phyloP scores from a whole-genome alignment of 2,888 invertebrate species.

The Conchocele bisecta region DNA sequence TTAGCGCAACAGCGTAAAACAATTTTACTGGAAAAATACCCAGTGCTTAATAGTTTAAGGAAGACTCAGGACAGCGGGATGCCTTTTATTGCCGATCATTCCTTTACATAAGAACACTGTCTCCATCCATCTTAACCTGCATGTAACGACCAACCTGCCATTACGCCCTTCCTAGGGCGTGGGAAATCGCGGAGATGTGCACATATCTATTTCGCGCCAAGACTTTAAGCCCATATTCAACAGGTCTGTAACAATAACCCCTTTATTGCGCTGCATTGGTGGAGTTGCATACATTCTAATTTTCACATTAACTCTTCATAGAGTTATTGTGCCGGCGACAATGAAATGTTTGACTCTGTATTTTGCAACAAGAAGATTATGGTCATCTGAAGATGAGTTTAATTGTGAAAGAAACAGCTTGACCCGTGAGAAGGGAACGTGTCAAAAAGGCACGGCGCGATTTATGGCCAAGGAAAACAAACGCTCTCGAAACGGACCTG shows the following conservation, averaged over 20 bases:
- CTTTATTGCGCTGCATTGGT: conserved; percentile 33
- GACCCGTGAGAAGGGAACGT: conserved; percentile 52
- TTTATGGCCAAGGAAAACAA: conserved; percentile 52
- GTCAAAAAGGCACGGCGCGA: conserved; percentile 55
- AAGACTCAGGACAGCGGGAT: no score
- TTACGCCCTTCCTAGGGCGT: no score
- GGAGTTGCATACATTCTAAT: conserved; percentile 49
- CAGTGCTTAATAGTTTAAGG: no score
- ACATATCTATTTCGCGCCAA: no score
- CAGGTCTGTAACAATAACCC: conserved; percentile 5
- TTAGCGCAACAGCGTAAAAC: no score
- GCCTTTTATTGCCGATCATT: no score
- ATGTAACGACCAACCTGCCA: no score
- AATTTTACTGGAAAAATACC: no score
- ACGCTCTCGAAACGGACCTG: background rate
- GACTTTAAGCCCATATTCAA: conserved; percentile 8
- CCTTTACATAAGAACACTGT: no score
- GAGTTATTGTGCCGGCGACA: conserved; percentile 44
- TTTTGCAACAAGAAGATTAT: conserved; percentile 41
- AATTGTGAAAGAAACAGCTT: conserved; percentile 57
- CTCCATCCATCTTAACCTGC: no score
- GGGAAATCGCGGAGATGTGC: no score
- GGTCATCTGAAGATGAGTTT: conserved; percentile 28
- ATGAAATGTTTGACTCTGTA: conserved; percentile 50
- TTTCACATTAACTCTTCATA: conserved; percentile 58